Evolutionary conservation across 2,888 invertebrate species (phyloP), one percentile per base, ranked within the genome.

Genomic region (Eristalinus sepulchralis): DNA sequence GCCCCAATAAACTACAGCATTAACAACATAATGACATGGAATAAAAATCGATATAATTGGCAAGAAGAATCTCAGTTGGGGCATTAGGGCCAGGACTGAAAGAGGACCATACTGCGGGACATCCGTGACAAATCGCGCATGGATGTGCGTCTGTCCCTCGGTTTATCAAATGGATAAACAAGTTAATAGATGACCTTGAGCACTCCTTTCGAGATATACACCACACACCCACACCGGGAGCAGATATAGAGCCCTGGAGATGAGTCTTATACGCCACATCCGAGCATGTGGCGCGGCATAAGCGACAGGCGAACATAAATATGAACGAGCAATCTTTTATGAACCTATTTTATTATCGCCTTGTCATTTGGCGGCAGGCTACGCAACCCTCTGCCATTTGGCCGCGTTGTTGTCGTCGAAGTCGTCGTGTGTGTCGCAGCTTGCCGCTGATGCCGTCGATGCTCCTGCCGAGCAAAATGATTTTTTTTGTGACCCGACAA

Each of bases 261-360:
- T 78, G 70, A 78, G 55, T 78, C 11, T 22, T 53, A 33, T 33
- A 20, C 24, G 36, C 6, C 22, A 17, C 57, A 34, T n/a, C 22
- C 20, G 20, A 60, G 3, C 31, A 62, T 36, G 34, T 67, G 60
- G 53, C 63, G 63, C 47, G 47, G 39, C 39, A 60, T 39, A 77
- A 77, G 55, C 66, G 66, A 39, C 82, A 62, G 39, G 63, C 72
- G 33, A 11, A 68, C 59, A 78, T 73, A 78, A 78, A 83, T 68
- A 59, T 68, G 63, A 78, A 73, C 62, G 67, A 83, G 63, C 63
- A 78, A 33, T 57, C 78, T 83, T 77, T 83, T 77, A 78, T 77
- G 72, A 68, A 31, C 59, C 72, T 68, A 68, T 73, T 78, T 78
- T 83, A 83, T 83, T 83, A 78, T 63, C 34, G 55, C 78, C 62